Base-by-base conservation (phyloP, 1,140 invertebrate species). In the Odontomachus brunneus region DNA sequence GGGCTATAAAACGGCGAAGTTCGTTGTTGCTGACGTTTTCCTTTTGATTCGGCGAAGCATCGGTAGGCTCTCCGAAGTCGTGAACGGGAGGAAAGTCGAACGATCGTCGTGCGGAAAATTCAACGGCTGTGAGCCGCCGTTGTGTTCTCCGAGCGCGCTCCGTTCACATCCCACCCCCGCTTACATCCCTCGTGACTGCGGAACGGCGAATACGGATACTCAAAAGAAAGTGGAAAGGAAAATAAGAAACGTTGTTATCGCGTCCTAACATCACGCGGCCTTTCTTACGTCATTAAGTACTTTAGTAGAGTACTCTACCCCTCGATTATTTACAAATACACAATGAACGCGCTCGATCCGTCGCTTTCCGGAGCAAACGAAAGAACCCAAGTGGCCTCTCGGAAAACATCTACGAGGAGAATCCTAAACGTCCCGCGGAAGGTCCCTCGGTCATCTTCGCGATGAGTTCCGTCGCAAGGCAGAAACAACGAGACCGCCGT, bases 1-100 rank as follows among this genome's bases (percentile, higher is more conserved):
- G 59, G 65, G 60, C 26, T 84, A n/a, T n/a, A 51, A 85, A 87
- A 84, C 62, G 74, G 76, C 75, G 66, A 44, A 55, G 82, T 66
- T 72, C 62, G 72, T 67, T 59, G 57, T 80, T 51, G 53, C 53
- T 44, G 55, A 75, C 29, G 17, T 49, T 49, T 26, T 33, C 19
- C 3, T 49, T 29, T 60, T 19, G 19, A 48, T 73, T 15, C 19
- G 67, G n/a, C 53, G 9, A 7, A 44, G 38, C 38, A 11, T 44
- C 38, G 38, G 38, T 44, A 11, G 38, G 38, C 38, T 11, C 4
- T 4, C 38, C 38, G 9, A 44, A 44, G 9, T 44, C 38, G 38
- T 44, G 38, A 44, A 44, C 38, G 38, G 38, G n/a, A n/a, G 3
- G 38, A 44, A 44, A 44, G 38, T 4, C 38, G 38, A 44, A 44